Evolutionary conservation across 2,888 invertebrate genomes (phyloP).

Genomic region (Chymomyza amoena): DNA sequence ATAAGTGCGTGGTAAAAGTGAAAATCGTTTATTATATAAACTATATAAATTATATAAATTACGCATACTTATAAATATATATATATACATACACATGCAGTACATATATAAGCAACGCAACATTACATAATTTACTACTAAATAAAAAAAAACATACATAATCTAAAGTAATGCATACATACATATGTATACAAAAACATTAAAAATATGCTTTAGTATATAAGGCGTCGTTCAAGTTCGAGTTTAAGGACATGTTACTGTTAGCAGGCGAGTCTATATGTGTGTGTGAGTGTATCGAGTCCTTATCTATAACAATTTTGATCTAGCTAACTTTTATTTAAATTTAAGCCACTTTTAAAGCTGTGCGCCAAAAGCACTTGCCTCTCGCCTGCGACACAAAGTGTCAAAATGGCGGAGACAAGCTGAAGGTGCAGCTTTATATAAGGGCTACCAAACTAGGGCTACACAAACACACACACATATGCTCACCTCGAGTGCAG

Average conservation of each 20-base stretch:
- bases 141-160: constrained; percentile 28
- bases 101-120: constrained; percentile 37
- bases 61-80: constrained; percentile 43
- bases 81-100: not conserved
- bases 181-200: constrained; percentile 9
- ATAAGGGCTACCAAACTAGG: not conserved
- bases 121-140: constrained; percentile 42
- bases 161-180: constrained; percentile 26
- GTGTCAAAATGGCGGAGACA: not conserved
- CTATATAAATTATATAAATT: constrained; percentile 29
- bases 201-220: constrained; percentile 39
- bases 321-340: constrained; percentile 6
- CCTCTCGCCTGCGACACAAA: not conserved
- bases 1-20: constrained; percentile 21
- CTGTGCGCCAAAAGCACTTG: not conserved
- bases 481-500: constrained; percentile 6
- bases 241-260: constrained; percentile 51
- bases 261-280: not conserved
- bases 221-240: constrained; percentile 39
- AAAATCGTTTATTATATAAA: constrained; percentile 48
- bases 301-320: not conserved
- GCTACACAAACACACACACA: constrained; percentile 15
- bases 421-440: not conserved
- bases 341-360: not conserved
- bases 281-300: not conserved